Evolutionary conservation across 2,113 vertebrate species (phyloP).

Genomic region (Nibea coibor): DNA sequence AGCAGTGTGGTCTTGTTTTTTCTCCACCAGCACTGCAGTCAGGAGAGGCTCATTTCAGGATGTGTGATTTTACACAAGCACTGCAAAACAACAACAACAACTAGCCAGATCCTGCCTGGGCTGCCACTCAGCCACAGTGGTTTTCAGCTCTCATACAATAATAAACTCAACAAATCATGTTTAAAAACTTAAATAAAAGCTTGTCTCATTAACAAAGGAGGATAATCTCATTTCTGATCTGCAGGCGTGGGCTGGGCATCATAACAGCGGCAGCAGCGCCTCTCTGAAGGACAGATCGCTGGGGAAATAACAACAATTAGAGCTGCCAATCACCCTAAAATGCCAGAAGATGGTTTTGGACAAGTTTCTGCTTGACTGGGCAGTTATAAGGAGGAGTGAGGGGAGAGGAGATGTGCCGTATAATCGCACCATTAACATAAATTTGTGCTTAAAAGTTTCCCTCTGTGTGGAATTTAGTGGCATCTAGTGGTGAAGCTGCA

Average conservation of each 20-base stretch:
- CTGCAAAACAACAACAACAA: background rate
- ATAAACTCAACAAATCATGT: conserved; percentile 23
- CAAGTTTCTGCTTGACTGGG: conserved; percentile 39
- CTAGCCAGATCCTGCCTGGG: background rate
- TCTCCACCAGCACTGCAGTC: conserved; percentile 37
- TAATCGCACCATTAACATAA: conserved; percentile 35
- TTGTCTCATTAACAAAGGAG: conserved; percentile 50
- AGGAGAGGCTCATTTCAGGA: conserved; percentile 42
- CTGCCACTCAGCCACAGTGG: conserved; percentile 9
- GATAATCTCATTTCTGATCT: conserved; percentile 55
- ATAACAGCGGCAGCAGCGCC: conserved; percentile 8
- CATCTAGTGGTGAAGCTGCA: too few species aligned
- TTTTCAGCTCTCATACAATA: background rate
- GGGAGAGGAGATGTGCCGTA: conserved; percentile 12
- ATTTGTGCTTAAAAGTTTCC: conserved; percentile 7
- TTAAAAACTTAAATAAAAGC: conserved; percentile 51
- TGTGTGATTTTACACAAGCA: conserved; percentile 57
- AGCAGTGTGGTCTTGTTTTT: conserved; percentile 43
- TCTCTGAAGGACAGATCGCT: conserved; percentile 56
- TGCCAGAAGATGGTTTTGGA: conserved; percentile 63
- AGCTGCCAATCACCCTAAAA: conserved; percentile 74
- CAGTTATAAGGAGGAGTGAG: conserved; percentile 12
- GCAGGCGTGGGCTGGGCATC: conserved; percentile 9
- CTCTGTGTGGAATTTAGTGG: too few species aligned
- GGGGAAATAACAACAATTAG: conserved; percentile 74